phyloP scores from a whole-genome alignment of 35 echinoderm and acorn worm species.

The Hemicentrotus pulcherrimus region DNA sequence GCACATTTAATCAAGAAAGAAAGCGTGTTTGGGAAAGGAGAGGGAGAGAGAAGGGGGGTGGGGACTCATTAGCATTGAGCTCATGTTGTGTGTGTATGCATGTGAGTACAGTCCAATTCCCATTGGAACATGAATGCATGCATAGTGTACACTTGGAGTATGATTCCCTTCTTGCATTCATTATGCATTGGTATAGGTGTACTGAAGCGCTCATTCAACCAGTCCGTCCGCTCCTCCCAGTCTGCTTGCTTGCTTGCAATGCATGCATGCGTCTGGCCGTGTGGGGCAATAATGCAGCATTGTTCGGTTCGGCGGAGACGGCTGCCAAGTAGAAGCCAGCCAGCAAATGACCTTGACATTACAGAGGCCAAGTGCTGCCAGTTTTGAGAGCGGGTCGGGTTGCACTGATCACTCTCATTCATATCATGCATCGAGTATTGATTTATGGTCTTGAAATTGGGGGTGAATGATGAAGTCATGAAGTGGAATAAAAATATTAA shows the following conservation, averaged over 20 bases:
- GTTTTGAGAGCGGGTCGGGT: background rate
- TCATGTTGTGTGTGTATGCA: background rate
- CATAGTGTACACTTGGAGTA: background rate
- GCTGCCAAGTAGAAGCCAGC: background rate
- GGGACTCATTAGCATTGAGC: background rate
- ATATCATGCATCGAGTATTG: too few species aligned
- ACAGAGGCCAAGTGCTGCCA: slow-evolving; percentile 7
- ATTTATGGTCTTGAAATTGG: too few species aligned
- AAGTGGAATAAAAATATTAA: too few species aligned
- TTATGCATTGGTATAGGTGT: background rate
- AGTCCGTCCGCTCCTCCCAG: background rate
- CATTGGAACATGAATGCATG: background rate
- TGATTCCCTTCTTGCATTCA: background rate
- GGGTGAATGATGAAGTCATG: too few species aligned
- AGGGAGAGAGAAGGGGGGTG: background rate
- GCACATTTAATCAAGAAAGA: background rate
- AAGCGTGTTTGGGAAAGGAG: background rate
- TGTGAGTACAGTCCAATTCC: background rate
- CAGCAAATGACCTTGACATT: background rate
- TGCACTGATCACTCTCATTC: background rate
- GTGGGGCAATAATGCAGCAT: background rate
- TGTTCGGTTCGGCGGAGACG: background rate
- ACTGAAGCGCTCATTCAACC: background rate
- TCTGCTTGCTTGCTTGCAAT: background rate
- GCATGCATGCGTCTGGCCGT: background rate